Base-by-base conservation (phyloP, 2,888 invertebrate species). In the Linnaemya tessellans region DNA sequence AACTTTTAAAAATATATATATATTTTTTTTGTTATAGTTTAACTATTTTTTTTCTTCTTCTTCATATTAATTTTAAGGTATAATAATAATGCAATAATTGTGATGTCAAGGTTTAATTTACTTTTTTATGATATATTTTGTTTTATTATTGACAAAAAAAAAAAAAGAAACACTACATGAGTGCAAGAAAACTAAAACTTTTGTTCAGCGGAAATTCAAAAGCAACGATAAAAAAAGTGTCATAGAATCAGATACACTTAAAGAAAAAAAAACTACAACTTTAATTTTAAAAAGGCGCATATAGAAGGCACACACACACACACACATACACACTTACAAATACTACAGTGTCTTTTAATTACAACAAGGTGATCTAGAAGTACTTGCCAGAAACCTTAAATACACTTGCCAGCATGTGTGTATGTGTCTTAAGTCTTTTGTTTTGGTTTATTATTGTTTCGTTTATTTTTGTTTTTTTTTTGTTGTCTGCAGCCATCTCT, bases 191-290 rank as follows among this genome's bases (percentile, higher is more conserved):
- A 56, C 22, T n/a, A 18, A 60, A 68, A 30, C 56, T 54, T 54
- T n/a, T 68, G n/a, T 73, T 62, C 60, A 84, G 73, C 84, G 84
- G 84, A 84, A 84, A 84, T 80, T 65, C 65, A 84, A 71, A 75
- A 64, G 20, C 56, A 54, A 22, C 49, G 4, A 30, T 18, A 73
- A 60, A 67, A 74, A 84, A 84, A 84, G 67, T 84, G 84, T 84
- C 84, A 79, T 70, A 84, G 79, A 68, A 58, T 1, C 9, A 30
- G 35, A 25, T 67, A 74, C 2, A 30, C n/a, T n/a, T n/a, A 30
- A 30, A 30, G 74, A 56, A 74, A 51, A 56, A 18, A 73, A 20
- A 15, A 35, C 68, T 18, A 75, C 22, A 58, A 22, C 20, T 20
- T 1, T 15, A 20, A 35, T 54, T 9, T 51, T 54, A 68, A 68